Base-by-base conservation (phyloP, 1,140 invertebrate genomes). In the Psilanteris sp. region DNA sequence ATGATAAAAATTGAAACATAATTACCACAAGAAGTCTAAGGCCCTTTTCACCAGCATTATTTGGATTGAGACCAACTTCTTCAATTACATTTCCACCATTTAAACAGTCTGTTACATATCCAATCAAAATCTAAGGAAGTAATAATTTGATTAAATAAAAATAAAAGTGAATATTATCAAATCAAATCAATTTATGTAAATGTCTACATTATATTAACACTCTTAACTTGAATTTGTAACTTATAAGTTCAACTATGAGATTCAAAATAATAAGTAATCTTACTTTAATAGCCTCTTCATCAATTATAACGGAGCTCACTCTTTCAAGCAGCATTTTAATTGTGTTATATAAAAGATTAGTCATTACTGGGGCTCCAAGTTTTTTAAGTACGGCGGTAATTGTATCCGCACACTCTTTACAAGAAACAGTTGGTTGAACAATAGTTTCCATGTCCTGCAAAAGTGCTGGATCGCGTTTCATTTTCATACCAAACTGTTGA, bases 251-350 rank as follows among this genome's bases (percentile, higher is more conserved):
- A n/a, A n/a, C n/a, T n/a, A n/a, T n/a, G n/a, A n/a, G n/a, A n/a
- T n/a, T n/a, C n/a, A n/a, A n/a, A n/a, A n/a, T n/a, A n/a, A n/a
- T n/a, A 13, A 22, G 11, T 31, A 34, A 39, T 77, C 77, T 66
- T 85, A 90, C 90, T 44, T 93, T 91, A 52, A 97, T 90, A 0
- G 96, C 95, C 62, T 94, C 92, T 74, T 94, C 93, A 83, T 99
- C 97, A 9, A 99, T 94, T 93, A 98, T 96, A 1, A 99, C 96
- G 0, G 96, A 97, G 26, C 96, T 97, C 7, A 97, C 94, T 72
- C 97, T 89, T 87, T 99, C 97, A 16, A 99, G 89, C 7, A 99
- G 85, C 92, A 96, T 96, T 89, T 98, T 98, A 79, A 98, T 94
- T 0, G 96, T 97, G 81, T 97, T 97, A 86, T 98, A 98, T 83